These are phyloP conservation scores for Oreohelix idahoensis DNA, from an alignment of 1,140 invertebrate genomes.

Conservation along the genomic window DNA sequence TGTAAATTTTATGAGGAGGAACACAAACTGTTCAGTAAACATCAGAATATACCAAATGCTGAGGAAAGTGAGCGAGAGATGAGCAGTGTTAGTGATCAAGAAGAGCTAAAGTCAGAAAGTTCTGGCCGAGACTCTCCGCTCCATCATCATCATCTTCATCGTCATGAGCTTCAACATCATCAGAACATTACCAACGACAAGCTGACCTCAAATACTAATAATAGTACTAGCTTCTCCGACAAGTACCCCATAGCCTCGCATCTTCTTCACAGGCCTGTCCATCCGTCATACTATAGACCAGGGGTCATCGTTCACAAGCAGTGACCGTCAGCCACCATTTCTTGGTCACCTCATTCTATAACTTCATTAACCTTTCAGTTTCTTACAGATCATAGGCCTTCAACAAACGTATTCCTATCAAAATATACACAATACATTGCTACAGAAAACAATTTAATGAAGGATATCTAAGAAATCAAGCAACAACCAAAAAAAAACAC, in stretches of 20 bases:
- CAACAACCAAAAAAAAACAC: no score
- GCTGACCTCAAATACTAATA: conserved; percentile 11
- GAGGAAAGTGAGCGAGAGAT: conserved; percentile 58
- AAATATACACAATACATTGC: no score
- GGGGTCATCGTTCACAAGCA: conserved; percentile 68
- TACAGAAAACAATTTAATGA: no score
- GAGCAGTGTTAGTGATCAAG: conserved; percentile 58
- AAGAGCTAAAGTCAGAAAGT: conserved; percentile 59
- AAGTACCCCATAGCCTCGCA: conserved; percentile 60
- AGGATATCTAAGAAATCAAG: no score
- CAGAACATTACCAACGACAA: background rate
- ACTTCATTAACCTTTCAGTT: no score
- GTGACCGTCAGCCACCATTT: background rate
- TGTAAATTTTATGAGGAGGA: conserved; percentile 26
- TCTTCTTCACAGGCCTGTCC: conserved; percentile 56
- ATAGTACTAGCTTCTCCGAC: conserved; percentile 46
- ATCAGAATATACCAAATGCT: background rate
- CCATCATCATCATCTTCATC: conserved; percentile 44
- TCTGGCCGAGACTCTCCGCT: conserved; percentile 61
- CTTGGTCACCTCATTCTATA: no score
- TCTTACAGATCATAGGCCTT: no score
- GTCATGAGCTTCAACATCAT: conserved; percentile 35
- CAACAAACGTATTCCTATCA: no score
- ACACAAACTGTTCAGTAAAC: conserved; percentile 21
- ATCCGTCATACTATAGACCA: conserved; percentile 54